These are phyloP conservation scores for Aphaenogaster ashmeadi DNA, from an alignment of 1,140 invertebrate species.

Conservation along the genomic window DNA sequence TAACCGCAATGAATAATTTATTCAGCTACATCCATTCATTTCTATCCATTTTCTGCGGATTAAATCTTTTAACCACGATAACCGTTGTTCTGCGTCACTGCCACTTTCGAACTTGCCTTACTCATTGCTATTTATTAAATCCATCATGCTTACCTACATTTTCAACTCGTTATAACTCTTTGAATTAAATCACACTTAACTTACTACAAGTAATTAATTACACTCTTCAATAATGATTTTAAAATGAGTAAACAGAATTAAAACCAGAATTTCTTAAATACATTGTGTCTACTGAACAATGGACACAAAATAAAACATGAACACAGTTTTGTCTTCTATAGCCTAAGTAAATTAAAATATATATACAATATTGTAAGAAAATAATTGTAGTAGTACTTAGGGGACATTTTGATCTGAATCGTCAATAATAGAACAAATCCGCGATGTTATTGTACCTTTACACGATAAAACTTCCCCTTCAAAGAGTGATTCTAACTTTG, in stretches of 20 bases:
- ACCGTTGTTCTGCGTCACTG: conserved; percentile 38
- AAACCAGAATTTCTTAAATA: conserved; percentile 4
- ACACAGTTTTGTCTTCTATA: neutral
- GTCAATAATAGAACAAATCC: conserved; percentile 13
- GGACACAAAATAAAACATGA: neutral
- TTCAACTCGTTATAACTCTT: conserved; percentile 3
- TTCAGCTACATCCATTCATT: conserved; percentile 31
- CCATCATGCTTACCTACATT: conserved; percentile 27
- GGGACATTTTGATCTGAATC: neutral
- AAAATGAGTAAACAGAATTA: neutral
- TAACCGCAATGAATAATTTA: conserved; percentile 58
- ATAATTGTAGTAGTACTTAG: conserved; percentile 12
- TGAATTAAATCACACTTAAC: conserved; percentile 28
- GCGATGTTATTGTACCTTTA: neutral
- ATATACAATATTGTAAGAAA: conserved; percentile 17
- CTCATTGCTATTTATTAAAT: conserved; percentile 35
- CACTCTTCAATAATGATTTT: neutral
- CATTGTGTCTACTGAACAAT: neutral
- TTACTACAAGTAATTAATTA: neutral
- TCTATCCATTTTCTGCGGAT: conserved; percentile 47
- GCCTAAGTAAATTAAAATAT: conserved; percentile 1
- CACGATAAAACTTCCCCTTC: neutral
- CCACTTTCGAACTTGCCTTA: conserved; percentile 30
- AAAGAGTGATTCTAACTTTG: conserved; percentile 29
- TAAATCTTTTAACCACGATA: conserved; percentile 35